A percentile compares a stretch with the other conserved stretches of the same genome.
Conservation (phyloP, 2,888 invertebrate species). For the Sinhomidia bicolor region DNA sequence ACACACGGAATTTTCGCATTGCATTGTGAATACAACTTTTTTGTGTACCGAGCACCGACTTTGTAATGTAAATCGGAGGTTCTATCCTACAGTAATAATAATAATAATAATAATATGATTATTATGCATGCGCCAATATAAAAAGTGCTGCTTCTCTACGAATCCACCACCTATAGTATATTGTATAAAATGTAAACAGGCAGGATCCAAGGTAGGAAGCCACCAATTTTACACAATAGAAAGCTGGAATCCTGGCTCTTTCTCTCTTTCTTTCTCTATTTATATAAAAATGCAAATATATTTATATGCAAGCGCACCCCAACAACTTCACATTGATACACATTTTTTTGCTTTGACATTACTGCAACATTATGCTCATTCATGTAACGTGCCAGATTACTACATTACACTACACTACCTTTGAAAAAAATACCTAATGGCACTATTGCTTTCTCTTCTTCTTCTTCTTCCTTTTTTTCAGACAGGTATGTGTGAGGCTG, state of each 20-base stretch:
- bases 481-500: background rate
- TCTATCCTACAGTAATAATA: too few relatives aligned
- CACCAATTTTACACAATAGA: background rate
- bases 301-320: background rate
- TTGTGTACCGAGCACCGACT: too few relatives aligned
- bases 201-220: too few relatives aligned
- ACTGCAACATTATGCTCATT: background rate
- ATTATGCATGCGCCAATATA: too few relatives aligned
- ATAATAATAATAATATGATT: too few relatives aligned
- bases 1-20: too few relatives aligned
- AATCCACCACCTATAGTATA: too few relatives aligned
- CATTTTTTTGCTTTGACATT: slow-evolving; percentile 1
- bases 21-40: too few relatives aligned
- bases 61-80: too few relatives aligned
- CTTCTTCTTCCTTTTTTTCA: too few relatives aligned
- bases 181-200: too few relatives aligned
- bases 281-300: background rate
- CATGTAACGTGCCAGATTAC: background rate
- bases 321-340: background rate
- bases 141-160: too few relatives aligned
- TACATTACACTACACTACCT: background rate
- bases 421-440: background rate
- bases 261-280: background rate
- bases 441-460: background rate
- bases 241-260: background rate